A percentile compares a stretch with the other conserved stretches of the same genome.
phyloP scores from a whole-genome alignment of 2,797 vertebrate genomes.

The Anguilla anguilla region DNA sequence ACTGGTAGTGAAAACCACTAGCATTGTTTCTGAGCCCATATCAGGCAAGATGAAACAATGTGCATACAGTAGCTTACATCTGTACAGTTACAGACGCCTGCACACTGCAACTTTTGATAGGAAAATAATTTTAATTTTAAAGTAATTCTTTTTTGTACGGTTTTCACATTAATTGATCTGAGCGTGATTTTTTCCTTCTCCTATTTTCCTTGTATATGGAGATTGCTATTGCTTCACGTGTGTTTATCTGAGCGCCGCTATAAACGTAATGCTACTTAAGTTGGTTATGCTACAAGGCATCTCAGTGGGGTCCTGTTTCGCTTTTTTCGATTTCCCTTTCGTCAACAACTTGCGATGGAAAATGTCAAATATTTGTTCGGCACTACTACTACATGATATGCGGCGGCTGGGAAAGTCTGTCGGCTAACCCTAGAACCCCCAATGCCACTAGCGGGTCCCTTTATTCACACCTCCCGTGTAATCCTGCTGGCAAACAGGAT shows the following conservation, averaged over 20 bases:
- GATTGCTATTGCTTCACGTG: background rate
- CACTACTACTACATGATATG: background rate
- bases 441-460: slow-evolving; percentile 24
- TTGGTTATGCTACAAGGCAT: background rate
- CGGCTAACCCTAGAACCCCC: slow-evolving; percentile 1
- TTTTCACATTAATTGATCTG: background rate
- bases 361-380: slow-evolving; percentile 22
- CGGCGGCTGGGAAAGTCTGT: background rate
- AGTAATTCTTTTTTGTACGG: background rate
- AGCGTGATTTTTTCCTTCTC: background rate
- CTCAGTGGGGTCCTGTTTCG: background rate
- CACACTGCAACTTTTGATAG: background rate
- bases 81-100: too few relatives aligned
- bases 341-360: slow-evolving; percentile 17
- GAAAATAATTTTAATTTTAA: background rate
- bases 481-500: slow-evolving; percentile 62
- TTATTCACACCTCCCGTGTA: slow-evolving; percentile 61
- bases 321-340: slow-evolving; percentile 14
- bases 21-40: too few relatives aligned
- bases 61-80: too few relatives aligned
- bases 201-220: background rate
- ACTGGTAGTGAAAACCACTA: too few relatives aligned
- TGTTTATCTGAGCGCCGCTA: background rate
- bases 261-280: background rate
- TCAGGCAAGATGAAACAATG: too few relatives aligned